Evolutionary conservation across 2,113 vertebrate species (phyloP).

Genomic region (Malurus cyaneus): DNA sequence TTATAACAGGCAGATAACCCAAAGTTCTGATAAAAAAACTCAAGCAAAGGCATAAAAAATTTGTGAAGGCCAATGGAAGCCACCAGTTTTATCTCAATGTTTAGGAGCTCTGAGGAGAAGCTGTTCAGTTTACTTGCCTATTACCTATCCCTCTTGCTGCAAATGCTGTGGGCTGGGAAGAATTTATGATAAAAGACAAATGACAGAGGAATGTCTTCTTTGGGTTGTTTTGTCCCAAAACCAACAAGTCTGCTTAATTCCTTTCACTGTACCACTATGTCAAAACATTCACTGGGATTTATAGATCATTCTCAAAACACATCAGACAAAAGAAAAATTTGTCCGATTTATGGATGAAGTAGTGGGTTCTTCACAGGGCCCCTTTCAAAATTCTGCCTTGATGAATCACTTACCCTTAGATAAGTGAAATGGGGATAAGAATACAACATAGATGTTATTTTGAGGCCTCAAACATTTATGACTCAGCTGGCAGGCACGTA

Average conservation of each 20-base stretch:
- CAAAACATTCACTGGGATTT: not conserved
- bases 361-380: not conserved
- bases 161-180: not conserved
- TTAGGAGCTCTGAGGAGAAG: not conserved
- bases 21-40: not conserved
- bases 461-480: slow-evolving; percentile 32
- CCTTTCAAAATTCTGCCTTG: not conserved
- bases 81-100: not conserved
- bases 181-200: not conserved
- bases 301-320: not conserved
- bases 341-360: not conserved
- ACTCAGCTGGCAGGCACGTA: slow-evolving; percentile 41
- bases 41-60: not conserved
- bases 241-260: not conserved
- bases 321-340: not conserved
- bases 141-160: not conserved
- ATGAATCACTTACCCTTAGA: slow-evolving; percentile 1
- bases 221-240: not conserved
- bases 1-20: not conserved
- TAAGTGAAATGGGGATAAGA: slow-evolving; percentile 8
- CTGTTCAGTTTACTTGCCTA: not conserved
- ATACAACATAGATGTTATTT: slow-evolving; percentile 33
- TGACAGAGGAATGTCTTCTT: not conserved
- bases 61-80: not conserved
- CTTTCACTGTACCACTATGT: not conserved